Conservation (phyloP, 2,113 vertebrate species). For the Channa maculata region DNA sequence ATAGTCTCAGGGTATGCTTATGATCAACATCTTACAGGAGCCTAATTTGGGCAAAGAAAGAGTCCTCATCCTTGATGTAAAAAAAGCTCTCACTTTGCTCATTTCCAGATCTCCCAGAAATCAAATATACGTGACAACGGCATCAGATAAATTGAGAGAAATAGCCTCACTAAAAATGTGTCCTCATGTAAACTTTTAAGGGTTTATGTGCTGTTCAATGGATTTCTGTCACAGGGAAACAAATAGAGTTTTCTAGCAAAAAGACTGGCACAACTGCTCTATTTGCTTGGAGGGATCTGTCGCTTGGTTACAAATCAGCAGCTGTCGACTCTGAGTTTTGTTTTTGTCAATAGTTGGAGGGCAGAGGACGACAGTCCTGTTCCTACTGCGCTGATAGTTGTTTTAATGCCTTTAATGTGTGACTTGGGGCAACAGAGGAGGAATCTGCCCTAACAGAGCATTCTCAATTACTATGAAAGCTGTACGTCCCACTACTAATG, state of each 20-base stretch:
- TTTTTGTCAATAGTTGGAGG: constrained; percentile 78
- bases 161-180: constrained; percentile 50
- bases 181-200: constrained; percentile 62
- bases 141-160: constrained; percentile 70
- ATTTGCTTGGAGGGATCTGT: constrained; percentile 71
- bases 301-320: constrained; percentile 70
- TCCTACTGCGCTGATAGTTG: constrained; percentile 64
- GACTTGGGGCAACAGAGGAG: constrained; percentile 63
- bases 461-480: constrained; percentile 75
- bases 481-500: constrained; percentile 54
- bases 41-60: constrained; percentile 61
- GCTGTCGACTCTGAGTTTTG: constrained; percentile 67
- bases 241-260: constrained; percentile 63
- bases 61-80: constrained; percentile 43
- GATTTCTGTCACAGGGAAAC: constrained; percentile 62
- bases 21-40: constrained; percentile 66
- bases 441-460: constrained; percentile 65
- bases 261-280: constrained; percentile 52
- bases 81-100: constrained; percentile 46
- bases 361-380: constrained; percentile 48
- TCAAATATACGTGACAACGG: constrained; percentile 49
- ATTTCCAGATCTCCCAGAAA: constrained; percentile 50
- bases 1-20: constrained; percentile 69
- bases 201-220: constrained; percentile 56
- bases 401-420: constrained; percentile 78